Evolutionary conservation across 2,888 invertebrate genomes (phyloP).

Genomic region (Eupithecia tripunctaria): DNA sequence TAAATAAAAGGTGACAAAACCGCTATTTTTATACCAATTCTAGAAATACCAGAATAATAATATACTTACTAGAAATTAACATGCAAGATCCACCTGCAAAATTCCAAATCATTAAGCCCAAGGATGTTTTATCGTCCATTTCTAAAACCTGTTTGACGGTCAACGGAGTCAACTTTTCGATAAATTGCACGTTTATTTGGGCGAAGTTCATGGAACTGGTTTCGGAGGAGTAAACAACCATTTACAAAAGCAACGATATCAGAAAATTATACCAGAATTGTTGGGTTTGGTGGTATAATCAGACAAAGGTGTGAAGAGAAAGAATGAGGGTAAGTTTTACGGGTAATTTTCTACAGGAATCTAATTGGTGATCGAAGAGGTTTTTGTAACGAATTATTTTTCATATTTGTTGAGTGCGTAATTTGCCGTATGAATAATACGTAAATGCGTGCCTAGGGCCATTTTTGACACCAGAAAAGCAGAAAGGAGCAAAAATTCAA

Average conservation of each 20-base stretch:
- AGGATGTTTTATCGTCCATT: constrained; percentile 20
- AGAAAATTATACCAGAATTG: not conserved
- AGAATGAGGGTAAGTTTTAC: not conserved
- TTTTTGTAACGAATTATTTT: not conserved
- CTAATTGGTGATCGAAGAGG: not conserved
- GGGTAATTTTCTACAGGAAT: not conserved
- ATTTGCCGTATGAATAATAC: not conserved
- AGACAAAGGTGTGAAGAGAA: not conserved
- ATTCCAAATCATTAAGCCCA: constrained; percentile 1
- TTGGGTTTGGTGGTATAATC: not conserved
- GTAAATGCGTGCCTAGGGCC: not conserved
- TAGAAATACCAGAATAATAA: not conserved
- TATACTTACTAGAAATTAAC: not conserved
- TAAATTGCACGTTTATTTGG: constrained; percentile 21
- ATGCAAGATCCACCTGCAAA: constrained; percentile 1
- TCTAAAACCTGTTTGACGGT: constrained; percentile 33
- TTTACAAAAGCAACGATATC: not conserved
- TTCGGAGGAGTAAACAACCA: constrained; percentile 10
- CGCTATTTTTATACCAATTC: not conserved
- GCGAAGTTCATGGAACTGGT: constrained; percentile 18
- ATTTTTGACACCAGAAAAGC: not conserved
- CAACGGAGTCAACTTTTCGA: constrained; percentile 25
- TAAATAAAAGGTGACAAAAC: not conserved
- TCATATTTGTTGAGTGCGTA: not conserved
- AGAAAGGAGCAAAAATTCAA: not conserved